Percentiles rank a stretch among this genome's conserved stretches.
Conservation (phyloP, 2,113 vertebrate genomes). For the Typhlomys cinereus region DNA sequence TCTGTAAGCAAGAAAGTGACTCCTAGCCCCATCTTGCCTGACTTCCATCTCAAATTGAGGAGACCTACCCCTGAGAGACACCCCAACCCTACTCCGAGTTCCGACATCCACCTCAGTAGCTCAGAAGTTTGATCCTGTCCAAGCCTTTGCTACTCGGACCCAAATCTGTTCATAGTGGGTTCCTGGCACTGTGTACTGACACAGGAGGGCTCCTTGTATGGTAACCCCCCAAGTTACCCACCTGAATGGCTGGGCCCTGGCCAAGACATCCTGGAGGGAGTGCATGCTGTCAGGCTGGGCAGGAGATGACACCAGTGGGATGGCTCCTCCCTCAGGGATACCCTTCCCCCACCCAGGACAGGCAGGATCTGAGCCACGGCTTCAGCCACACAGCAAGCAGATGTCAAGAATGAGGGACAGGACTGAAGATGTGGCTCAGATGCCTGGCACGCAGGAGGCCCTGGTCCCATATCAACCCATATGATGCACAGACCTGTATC, state of each 20-base stretch:
- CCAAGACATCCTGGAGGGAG: not conserved
- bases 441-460: not conserved
- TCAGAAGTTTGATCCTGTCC: not conserved
- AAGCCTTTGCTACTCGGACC: not conserved
- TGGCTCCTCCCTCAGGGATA: too few species aligned
- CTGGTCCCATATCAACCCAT: not conserved
- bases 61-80: not conserved
- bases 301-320: not conserved
- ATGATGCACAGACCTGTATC: not conserved
- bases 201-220: too few species aligned
- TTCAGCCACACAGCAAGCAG: not conserved
- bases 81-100: not conserved
- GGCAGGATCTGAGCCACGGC: too few species aligned
- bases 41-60: not conserved
- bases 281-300: not conserved
- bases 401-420: not conserved
- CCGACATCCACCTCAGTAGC: too few species aligned
- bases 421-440: accelerated
- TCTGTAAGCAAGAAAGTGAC: accelerated
- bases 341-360: too few species aligned
- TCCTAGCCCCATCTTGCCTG: not conserved
- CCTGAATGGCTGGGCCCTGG: not conserved
- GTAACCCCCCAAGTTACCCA: not conserved
- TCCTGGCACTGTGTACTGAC: not conserved
- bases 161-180: not conserved